phyloP scores from a whole-genome alignment of 2,888 invertebrate genomes.

The Opisthograptis luteolata region DNA sequence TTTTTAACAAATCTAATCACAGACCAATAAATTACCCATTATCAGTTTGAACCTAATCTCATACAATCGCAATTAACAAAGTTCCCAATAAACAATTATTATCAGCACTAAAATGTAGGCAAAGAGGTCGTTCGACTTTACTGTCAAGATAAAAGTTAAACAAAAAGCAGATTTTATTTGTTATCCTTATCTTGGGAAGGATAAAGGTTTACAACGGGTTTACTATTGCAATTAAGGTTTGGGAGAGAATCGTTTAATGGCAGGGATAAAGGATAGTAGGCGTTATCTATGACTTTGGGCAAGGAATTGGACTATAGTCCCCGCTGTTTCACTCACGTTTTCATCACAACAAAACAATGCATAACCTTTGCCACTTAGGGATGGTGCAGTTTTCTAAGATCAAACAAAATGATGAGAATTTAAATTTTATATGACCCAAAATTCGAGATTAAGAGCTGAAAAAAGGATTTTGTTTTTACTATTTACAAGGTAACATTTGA shows the following conservation, averaged over 20 bases:
- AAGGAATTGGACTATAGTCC: no score
- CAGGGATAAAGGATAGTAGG: slow-evolving; percentile 37
- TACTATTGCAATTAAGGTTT: slow-evolving; percentile 62
- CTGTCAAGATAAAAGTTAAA: slow-evolving; percentile 28
- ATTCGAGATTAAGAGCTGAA: no score
- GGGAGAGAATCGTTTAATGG: slow-evolving; percentile 53
- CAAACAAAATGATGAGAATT: no score
- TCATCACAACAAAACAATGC: no score
- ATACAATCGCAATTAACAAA: slow-evolving; percentile 12
- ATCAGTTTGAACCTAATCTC: slow-evolving; percentile 19
- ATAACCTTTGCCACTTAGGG: no score
- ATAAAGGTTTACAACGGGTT: slow-evolving; percentile 62
- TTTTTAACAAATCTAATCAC: not conserved
- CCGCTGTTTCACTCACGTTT: no score
- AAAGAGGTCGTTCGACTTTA: slow-evolving; percentile 40
- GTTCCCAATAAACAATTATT: slow-evolving; percentile 21
- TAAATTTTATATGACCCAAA: no score
- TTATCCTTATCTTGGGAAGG: slow-evolving; percentile 46
- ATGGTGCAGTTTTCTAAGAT: no score
- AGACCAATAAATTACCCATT: not conserved
- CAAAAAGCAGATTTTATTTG: slow-evolving; percentile 46
- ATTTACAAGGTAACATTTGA: no score
- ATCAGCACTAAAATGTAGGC: slow-evolving; percentile 34
- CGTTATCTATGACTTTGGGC: slow-evolving; percentile 25
- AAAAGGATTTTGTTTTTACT: no score